Evolutionary conservation across 35 echinoderm and acorn worm species (phyloP).

Genomic region (Ophiothrix spiculata): DNA sequence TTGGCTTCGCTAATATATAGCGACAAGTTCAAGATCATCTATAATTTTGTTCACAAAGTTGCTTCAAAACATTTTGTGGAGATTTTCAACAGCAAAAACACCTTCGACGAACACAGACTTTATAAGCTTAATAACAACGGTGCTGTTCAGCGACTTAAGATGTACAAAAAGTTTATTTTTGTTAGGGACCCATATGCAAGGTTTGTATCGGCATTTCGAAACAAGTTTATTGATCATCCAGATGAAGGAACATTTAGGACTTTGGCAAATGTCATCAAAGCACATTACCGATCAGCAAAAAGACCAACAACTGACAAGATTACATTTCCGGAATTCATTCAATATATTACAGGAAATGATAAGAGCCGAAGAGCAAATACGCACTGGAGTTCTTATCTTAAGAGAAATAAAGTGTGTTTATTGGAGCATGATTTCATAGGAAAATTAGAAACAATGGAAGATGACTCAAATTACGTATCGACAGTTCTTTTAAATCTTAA

Average conservation of each 20-base stretch:
- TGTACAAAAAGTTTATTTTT: neutral
- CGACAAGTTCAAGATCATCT: neutral
- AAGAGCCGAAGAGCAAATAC: neutral
- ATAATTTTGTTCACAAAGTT: constrained; percentile 9
- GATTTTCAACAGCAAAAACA: neutral
- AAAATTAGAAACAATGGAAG: neutral
- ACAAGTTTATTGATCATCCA: neutral
- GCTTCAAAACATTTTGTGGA: neutral
- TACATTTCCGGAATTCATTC: neutral
- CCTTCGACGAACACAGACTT: neutral
- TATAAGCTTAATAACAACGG: neutral
- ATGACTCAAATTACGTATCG: neutral
- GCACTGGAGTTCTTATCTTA: neutral
- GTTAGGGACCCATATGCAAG: neutral
- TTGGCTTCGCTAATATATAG: neutral
- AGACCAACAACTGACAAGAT: neutral
- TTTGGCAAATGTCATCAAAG: neutral
- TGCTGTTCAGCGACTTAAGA: neutral
- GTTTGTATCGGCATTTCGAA: neutral
- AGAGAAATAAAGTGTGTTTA: neutral
- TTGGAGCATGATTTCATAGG: neutral
- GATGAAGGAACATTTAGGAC: neutral
- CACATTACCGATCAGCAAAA: neutral
- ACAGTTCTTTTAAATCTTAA: neutral
- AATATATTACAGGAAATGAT: neutral